These are phyloP conservation scores for Poeciliopsis turneri DNA, from an alignment of 2,797 vertebrate genomes.

Conservation along the genomic window DNA sequence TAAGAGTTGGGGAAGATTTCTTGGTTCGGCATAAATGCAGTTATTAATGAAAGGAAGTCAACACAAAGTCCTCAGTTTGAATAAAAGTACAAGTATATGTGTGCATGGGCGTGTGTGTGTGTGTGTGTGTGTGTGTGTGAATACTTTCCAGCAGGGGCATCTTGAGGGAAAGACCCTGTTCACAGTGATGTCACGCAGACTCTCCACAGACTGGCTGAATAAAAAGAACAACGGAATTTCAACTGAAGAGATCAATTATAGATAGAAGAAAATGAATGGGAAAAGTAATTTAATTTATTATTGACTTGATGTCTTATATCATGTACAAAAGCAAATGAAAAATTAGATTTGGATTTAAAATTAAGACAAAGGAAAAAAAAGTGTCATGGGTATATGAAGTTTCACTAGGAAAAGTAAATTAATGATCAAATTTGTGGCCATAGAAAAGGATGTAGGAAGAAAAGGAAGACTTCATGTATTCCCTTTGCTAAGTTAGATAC, in stretches of 20 bases:
- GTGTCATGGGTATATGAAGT: conserved; percentile 75
- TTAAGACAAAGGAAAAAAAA: conserved; percentile 70
- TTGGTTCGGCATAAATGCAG: background rate
- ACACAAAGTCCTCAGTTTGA: background rate
- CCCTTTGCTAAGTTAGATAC: conserved; percentile 47
- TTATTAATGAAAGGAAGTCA: background rate
- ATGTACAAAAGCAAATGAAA: conserved; percentile 86
- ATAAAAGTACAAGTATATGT: conserved; percentile 5
- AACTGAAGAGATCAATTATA: conserved; percentile 90
- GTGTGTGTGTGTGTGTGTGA: conserved; percentile 10
- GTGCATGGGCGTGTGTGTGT: conserved; percentile 21
- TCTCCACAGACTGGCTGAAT: conserved; percentile 79
- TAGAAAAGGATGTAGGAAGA: conserved; percentile 56
- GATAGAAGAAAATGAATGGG: conserved; percentile 88
- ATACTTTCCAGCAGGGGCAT: conserved; percentile 45
- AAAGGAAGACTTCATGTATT: conserved; percentile 50
- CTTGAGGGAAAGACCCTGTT: conserved; percentile 60
- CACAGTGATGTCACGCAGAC: conserved; percentile 80
- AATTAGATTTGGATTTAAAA: conserved; percentile 88
- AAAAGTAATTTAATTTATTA: conserved; percentile 89
- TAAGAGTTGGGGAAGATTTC: too few relatives aligned
- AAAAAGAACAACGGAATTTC: conserved; percentile 88
- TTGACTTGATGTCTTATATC: conserved; percentile 88
- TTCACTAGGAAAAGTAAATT: conserved; percentile 72
- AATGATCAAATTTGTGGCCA: conserved; percentile 73